Evolutionary conservation across 23 tunicate species (phyloP).

Genomic region (Styela clava): DNA sequence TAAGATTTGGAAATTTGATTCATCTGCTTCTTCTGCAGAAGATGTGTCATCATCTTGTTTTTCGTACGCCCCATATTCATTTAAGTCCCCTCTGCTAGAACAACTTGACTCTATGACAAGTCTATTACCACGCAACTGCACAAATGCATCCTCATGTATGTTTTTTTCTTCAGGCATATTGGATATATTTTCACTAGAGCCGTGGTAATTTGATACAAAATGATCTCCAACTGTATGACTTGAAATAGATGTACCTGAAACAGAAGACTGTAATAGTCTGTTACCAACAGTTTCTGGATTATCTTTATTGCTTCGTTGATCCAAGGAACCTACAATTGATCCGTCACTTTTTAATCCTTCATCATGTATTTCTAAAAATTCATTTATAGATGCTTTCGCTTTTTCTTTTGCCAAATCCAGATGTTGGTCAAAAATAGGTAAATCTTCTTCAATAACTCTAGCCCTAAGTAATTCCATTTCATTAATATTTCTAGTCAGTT

Average conservation of each 20-base stretch:
- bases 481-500: constrained; percentile 31
- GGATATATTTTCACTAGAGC: too few relatives aligned
- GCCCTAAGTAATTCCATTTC: constrained; percentile 54
- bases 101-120: background rate
- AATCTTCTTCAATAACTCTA: constrained; percentile 31
- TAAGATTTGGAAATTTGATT: background rate
- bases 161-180: background rate
- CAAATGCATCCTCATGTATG: background rate
- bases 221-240: background rate
- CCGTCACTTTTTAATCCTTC: background rate
- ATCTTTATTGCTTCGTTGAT: background rate
- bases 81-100: background rate
- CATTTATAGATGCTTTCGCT: constrained; percentile 27
- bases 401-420: constrained; percentile 56
- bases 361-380: constrained; percentile 18
- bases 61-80: background rate
- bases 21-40: constrained; percentile 1
- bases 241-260: background rate
- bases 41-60: background rate
- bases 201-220: background rate
- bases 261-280: too few relatives aligned
- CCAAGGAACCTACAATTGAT: background rate
- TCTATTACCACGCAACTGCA: background rate
- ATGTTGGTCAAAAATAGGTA: constrained; percentile 54
- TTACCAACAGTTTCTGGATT: background rate